Evolutionary conservation across 2,888 invertebrate species (phyloP).

Genomic region (Thecophora atra): DNA sequence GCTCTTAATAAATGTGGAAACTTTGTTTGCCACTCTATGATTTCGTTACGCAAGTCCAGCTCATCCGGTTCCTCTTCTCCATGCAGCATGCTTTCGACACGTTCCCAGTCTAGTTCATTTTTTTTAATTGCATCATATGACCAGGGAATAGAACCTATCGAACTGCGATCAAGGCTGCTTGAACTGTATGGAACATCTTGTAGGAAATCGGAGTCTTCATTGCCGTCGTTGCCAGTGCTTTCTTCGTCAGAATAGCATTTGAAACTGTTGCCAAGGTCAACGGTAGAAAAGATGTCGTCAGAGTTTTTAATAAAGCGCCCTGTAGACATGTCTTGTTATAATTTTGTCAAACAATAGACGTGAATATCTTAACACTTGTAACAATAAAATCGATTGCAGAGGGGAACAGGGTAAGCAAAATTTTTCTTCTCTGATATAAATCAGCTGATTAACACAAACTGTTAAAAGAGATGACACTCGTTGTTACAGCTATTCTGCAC

Average conservation of each 20-base stretch:
- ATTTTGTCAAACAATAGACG: too few relatives aligned
- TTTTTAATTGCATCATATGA: constrained; percentile 66
- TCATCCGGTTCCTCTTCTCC: constrained; percentile 55
- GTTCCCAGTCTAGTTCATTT: constrained; percentile 64
- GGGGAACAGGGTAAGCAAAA: too few relatives aligned
- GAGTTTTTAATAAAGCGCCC: constrained; percentile 50
- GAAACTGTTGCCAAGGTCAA: constrained; percentile 42
- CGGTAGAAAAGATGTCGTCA: constrained; percentile 39
- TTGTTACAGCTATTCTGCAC: too few relatives aligned
- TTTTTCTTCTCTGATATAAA: too few relatives aligned
- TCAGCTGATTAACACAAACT: too few relatives aligned
- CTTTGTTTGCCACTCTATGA: constrained; percentile 63
- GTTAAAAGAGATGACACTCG: too few relatives aligned
- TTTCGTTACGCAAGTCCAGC: constrained; percentile 59
- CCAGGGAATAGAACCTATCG: constrained; percentile 66
- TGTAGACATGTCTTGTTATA: constrained; percentile 53
- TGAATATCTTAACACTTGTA: too few relatives aligned
- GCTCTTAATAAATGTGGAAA: constrained; percentile 56
- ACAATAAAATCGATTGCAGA: too few relatives aligned
- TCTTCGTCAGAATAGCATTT: constrained; percentile 42
- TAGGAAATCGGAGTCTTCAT: constrained; percentile 58
- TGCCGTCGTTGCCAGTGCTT: constrained; percentile 50
- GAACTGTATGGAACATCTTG: constrained; percentile 62
- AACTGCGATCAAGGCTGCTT: constrained; percentile 63
- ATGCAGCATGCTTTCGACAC: constrained; percentile 61